phyloP scores from a whole-genome alignment of 1,140 invertebrate genomes.

The Battus philenor region DNA sequence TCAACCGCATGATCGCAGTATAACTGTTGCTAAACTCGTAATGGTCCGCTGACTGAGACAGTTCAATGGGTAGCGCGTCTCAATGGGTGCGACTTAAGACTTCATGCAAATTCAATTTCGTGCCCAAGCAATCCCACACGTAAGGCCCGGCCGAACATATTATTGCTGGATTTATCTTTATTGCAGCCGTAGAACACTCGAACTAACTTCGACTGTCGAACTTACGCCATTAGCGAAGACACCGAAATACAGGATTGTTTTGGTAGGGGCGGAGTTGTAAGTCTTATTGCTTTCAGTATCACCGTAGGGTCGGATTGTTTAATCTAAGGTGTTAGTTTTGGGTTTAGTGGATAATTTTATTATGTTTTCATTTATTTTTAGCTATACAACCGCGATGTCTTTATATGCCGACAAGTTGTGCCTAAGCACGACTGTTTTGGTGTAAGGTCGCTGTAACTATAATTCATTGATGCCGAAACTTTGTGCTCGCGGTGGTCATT shows the following conservation, averaged over 20 bases:
- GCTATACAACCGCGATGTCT: no score
- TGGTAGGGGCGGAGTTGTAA: slow-evolving; percentile 69
- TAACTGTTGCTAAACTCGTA: slow-evolving; percentile 53
- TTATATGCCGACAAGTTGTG: no score
- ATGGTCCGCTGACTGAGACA: slow-evolving; percentile 54
- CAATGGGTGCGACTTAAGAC: slow-evolving; percentile 69
- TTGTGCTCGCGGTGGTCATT: no score
- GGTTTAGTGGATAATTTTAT: slow-evolving; percentile 19
- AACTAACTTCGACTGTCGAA: slow-evolving; percentile 74
- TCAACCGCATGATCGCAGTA: slow-evolving; percentile 43
- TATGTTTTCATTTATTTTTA: slow-evolving; percentile 10
- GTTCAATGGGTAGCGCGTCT: slow-evolving; percentile 43
- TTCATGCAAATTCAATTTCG: slow-evolving; percentile 74
- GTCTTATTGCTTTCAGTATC: slow-evolving; percentile 73
- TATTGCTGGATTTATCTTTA: slow-evolving; percentile 76
- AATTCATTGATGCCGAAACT: no score
- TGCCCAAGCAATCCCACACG: slow-evolving; percentile 64
- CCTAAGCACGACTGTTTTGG: no score
- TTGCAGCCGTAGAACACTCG: slow-evolving; percentile 69
- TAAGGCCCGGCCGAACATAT: slow-evolving; percentile 69
- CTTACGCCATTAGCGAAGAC: slow-evolving; percentile 73
- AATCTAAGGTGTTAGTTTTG: slow-evolving; percentile 56
- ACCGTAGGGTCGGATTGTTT: slow-evolving; percentile 61
- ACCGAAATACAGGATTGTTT: slow-evolving; percentile 72
- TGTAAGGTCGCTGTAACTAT: no score